Base-by-base conservation (phyloP, 2,888 invertebrate species). In the Ypsolopha scabrella region DNA sequence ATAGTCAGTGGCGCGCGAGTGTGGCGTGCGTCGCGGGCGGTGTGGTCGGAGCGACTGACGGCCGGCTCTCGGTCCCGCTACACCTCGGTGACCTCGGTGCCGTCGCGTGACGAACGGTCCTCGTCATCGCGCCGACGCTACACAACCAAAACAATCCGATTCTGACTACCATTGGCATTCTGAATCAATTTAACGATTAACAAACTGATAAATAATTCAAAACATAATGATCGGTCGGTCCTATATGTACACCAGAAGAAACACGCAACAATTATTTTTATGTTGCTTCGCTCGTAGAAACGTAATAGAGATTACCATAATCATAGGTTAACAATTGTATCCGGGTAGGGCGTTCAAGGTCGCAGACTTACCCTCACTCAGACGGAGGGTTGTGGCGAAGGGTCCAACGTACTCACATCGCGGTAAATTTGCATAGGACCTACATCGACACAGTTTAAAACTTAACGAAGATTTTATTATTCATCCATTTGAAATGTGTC, bases 21-120 rank as follows among this genome's bases (percentile, higher is more conserved):
- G 35, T 6, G 57, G 58, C 57, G 57, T 57, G 61, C 64, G 67
- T 58, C 54, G 57, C 55, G 52, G 53, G 77, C 65, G 62, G 67
- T 80, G 71, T 76, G 69, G 59, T 64, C 68, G 64, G 62, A 65
- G 62, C 60, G 73, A 82, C 83, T 83, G 78, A 68, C 67, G 43
- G 13, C 14, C 38, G 11, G 41, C 52, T 24, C 24, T 24, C 24
- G 24, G 38, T 8, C 10, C 46, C 10, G 35, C 48, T 10, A 24
- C 11, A 24, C 36, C 37, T 36, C 41, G 47, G n/a, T 33, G 13
- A 10, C 47, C 41, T 14, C 50, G 7, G 34, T 14, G 11, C 35
- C 44, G 34, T 37, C 45, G 37, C 48, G 47, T 36, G 47, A 47
- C 47, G 47, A 24, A 24, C 50, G 50, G 7, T 2, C 33, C 60